These are phyloP conservation scores for Venustoraphidia nigricollis DNA, from an alignment of 2,888 invertebrate genomes.

Conservation along the genomic window DNA sequence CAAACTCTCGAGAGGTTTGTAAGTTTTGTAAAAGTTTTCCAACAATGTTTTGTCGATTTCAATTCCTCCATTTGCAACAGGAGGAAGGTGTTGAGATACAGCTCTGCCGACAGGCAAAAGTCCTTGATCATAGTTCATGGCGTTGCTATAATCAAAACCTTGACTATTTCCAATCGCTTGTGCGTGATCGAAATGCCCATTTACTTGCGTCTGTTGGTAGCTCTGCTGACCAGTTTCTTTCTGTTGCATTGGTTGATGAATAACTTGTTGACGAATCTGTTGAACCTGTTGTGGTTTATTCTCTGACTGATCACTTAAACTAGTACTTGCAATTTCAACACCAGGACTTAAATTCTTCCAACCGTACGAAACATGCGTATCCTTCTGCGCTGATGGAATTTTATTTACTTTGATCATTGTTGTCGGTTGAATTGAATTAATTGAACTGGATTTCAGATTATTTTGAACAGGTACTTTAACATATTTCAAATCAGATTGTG, in stretches of 20 bases:
- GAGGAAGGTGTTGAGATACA: background rate
- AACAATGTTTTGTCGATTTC: conserved; percentile 5
- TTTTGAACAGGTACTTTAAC: no score
- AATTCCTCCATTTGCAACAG: background rate
- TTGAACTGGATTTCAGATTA: no score
- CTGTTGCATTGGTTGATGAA: background rate
- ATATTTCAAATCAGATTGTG: no score
- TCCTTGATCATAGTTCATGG: conserved; percentile 15
- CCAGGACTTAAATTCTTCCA: conserved; percentile 21
- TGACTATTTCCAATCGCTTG: conserved; percentile 29
- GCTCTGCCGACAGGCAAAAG: background rate
- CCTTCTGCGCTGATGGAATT: conserved; percentile 10
- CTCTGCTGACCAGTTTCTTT: background rate
- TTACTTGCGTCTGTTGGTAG: background rate
- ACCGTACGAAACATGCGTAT: background rate
- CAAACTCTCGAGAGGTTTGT: conserved; percentile 2
- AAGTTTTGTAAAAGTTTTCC: conserved; percentile 5
- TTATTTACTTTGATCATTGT: conserved; percentile 6
- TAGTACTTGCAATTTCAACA: conserved; percentile 18
- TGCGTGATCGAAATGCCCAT: conserved; percentile 26
- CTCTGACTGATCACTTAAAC: background rate
- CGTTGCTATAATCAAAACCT: conserved; percentile 31
- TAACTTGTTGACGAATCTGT: background rate
- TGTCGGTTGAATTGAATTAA: background rate
- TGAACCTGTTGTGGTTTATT: conserved; percentile 5